phyloP scores from a whole-genome alignment of 2,888 invertebrate species.

The Steinernema carpocapsae region DNA sequence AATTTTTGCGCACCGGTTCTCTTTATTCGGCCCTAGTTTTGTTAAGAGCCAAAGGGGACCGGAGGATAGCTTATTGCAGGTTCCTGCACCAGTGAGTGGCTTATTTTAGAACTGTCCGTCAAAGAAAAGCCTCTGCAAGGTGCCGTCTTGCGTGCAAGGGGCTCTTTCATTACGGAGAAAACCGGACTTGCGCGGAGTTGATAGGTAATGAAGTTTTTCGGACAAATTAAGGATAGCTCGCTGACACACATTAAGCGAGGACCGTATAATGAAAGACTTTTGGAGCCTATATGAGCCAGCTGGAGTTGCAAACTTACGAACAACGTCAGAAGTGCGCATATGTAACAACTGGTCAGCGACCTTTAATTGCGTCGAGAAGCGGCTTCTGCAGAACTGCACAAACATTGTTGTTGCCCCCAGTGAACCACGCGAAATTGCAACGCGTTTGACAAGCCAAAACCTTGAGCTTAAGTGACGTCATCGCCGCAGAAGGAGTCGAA shows the following conservation, averaged over 20 bases:
- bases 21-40: no score
- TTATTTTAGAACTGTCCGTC: not conserved
- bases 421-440: not conserved
- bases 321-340: not conserved
- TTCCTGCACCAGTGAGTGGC: not conserved
- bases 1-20: no score
- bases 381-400: no score
- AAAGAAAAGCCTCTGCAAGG: not conserved
- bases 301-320: not conserved
- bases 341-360: constrained; percentile 7
- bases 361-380: not conserved
- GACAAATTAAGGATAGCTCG: not conserved
- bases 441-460: no score
- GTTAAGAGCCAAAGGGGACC: no score
- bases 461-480: no score
- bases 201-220: constrained; percentile 22
- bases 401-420: not conserved
- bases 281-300: not conserved
- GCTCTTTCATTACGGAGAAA: not conserved
- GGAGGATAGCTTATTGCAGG: no score
- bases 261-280: not conserved
- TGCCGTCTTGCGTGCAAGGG: not conserved
- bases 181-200: not conserved
- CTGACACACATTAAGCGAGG: not conserved
- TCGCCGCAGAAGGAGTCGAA: not conserved